Evolutionary conservation across 2,888 invertebrate species (phyloP), one percentile per base, ranked within the genome.

Genomic region (Ariolimax columbianus): DNA sequence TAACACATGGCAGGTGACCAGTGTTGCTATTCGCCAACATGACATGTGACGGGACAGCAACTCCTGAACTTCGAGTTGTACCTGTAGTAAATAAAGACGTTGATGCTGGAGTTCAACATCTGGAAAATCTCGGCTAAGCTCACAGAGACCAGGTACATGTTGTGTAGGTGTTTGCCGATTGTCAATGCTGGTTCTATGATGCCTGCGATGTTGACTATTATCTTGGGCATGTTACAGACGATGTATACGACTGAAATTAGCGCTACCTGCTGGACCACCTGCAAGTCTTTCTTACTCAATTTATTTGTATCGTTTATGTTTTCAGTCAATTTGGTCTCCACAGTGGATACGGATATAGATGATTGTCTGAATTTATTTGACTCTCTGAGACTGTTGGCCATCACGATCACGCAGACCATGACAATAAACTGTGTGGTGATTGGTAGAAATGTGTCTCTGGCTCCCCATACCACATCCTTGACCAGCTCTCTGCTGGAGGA

Each of bases 51-150:
- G n/a, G n/a, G 55, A 63, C 80, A 80, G 30, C 80, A 80, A 17
- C 68, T 63, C 63, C 77, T 55, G 38, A 82, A 82, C 40, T 82
- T 82, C 3, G 77, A 38, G 66, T 77, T 77, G 82, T 59, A 82
- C 47, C 33, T 75, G 33, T 75, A 82, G 43, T 75, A 82, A 33
- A 82, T 72, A 40, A 75, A 40, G 1, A 82, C 72, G 55, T 82
- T 82, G 36, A 82, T 38, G 33, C 70, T 63, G 59, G 75, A 82
- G 63, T 75, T 82, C 4, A 82, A 33, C 23, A 66, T 47, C 63
- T 73, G 63, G 30, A 72, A 73, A n/a, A 47, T 26, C 75, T 47
- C 51, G 3, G 51, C 55, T 23, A 75, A 23, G 33, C 47, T 63
- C 36, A 75, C 70, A 36, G 55, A 36, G 19, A 59, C 68, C 47